These are phyloP conservation scores for Corythornis cristatus DNA, from an alignment of 2,113 vertebrate genomes.

Conservation along the genomic window DNA sequence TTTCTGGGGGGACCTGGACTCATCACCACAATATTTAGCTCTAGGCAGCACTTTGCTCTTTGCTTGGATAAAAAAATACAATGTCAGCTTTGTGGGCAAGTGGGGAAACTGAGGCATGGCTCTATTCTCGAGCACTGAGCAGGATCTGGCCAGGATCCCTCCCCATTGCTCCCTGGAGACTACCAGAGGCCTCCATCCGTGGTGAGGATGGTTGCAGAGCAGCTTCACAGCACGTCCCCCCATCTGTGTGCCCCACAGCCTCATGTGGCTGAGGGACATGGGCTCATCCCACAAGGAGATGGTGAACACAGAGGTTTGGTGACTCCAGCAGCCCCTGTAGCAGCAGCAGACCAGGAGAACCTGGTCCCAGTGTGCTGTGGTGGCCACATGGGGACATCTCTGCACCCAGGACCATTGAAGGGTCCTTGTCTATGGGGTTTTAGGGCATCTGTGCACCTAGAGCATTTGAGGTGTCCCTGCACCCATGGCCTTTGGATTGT, in stretches of 20 bases:
- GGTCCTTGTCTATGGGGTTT: not conserved
- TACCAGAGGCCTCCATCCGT: fast-evolving
- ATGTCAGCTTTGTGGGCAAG: not conserved
- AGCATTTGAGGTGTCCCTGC: not conserved
- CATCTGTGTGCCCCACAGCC: not conserved
- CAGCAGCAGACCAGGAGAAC: not conserved
- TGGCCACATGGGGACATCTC: not conserved
- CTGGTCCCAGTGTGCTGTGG: not conserved
- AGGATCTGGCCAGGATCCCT: not conserved
- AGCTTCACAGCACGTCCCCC: not conserved
- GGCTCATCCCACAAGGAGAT: not conserved
- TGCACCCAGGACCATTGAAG: not conserved
- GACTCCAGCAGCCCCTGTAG: not conserved
- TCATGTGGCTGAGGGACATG: fast-evolving
- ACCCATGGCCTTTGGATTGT: not conserved
- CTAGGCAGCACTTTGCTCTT: not conserved
- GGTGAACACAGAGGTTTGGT: not conserved
- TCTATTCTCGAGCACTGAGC: not conserved
- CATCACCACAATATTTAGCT: fast-evolving
- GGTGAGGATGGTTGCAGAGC: not conserved
- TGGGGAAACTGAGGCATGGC: not conserved
- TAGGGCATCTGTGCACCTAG: not conserved
- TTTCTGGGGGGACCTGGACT: not conserved
- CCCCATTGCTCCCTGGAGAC: not conserved
- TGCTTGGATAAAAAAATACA: not conserved